phyloP scores from a whole-genome alignment of 1,140 invertebrate species.

The Ceratina japonica region DNA sequence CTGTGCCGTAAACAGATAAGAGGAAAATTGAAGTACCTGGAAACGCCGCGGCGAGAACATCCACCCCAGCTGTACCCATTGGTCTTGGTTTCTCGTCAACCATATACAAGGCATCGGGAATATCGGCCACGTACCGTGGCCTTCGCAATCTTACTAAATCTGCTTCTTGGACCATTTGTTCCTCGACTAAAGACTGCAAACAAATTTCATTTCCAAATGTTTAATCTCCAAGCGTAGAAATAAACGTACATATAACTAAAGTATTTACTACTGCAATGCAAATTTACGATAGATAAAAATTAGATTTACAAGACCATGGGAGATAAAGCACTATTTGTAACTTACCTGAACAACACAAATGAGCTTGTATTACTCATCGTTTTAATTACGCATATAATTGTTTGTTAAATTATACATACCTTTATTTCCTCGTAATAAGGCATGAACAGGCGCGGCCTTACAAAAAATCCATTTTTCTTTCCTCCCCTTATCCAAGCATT shows the following conservation, averaged over 20 bases:
- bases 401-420: slow-evolving; percentile 75
- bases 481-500: slow-evolving; percentile 92
- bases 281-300: background rate
- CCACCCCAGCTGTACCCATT: slow-evolving; percentile 83
- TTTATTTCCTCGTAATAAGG: slow-evolving; percentile 97
- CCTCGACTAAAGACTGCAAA: slow-evolving; percentile 87
- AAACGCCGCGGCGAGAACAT: slow-evolving; percentile 82
- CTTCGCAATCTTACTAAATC: slow-evolving; percentile 87
- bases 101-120: slow-evolving; percentile 97
- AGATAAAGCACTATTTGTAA: slow-evolving; percentile 11
- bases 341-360: background rate
- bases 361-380: background rate
- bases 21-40: slow-evolving; percentile 75
- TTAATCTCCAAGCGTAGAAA: too few species aligned
- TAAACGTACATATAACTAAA: background rate
- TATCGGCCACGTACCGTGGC: slow-evolving; percentile 86
- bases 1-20: background rate
- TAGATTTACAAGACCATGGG: background rate
- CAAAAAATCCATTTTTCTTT: slow-evolving; percentile 89
- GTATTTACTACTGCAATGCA: background rate
- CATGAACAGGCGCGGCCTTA: slow-evolving; percentile 93
- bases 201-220: background rate
- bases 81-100: slow-evolving; percentile 84
- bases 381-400: background rate
- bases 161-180: slow-evolving; percentile 89